Conservation (phyloP, 2,113 vertebrate species). For the Ranitomeya imitator region DNA sequence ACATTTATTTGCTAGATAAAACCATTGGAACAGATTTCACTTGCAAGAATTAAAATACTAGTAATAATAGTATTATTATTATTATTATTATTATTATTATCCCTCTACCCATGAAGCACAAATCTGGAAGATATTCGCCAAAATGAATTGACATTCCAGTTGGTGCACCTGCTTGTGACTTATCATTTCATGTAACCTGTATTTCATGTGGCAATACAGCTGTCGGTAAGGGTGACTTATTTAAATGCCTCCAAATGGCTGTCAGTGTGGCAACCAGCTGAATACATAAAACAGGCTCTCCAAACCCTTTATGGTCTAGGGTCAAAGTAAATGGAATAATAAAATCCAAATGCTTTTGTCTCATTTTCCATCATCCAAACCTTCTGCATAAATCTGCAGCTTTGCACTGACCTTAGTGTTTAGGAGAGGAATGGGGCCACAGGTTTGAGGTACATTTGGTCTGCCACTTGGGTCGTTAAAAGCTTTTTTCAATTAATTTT, state of each 20-base stretch:
- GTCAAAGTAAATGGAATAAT: conserved; percentile 99
- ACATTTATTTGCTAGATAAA: not conserved
- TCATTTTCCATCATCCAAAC: conserved; percentile 87
- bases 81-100: no score
- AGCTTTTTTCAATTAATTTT: conserved; percentile 86
- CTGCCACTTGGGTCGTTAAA: conserved; percentile 80
- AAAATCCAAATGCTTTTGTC: conserved; percentile 99
- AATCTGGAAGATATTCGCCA: conserved; percentile 41
- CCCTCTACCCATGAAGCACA: not conserved
- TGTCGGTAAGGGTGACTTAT: conserved; percentile 93
- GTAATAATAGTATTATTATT: not conserved
- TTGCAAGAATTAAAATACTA: conserved; percentile 1
- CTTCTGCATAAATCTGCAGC: conserved; percentile 91
- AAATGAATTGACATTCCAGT: conserved; percentile 34
- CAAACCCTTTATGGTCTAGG: conserved; percentile 96
- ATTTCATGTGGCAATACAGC: conserved; percentile 98
- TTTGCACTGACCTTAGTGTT: conserved; percentile 87
- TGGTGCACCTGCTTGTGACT: conserved; percentile 93
- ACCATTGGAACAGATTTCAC: not conserved
- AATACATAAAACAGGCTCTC: conserved; percentile 99
- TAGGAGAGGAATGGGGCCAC: conserved; percentile 73
- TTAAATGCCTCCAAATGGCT: conserved; percentile 99
- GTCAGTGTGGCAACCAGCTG: conserved; percentile 98
- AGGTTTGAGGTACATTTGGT: conserved; percentile 77
- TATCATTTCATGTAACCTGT: conserved; percentile 86